These are phyloP conservation scores for Embidobia sp. DNA, from an alignment of 2,888 invertebrate genomes.

Conservation along the genomic window DNA sequence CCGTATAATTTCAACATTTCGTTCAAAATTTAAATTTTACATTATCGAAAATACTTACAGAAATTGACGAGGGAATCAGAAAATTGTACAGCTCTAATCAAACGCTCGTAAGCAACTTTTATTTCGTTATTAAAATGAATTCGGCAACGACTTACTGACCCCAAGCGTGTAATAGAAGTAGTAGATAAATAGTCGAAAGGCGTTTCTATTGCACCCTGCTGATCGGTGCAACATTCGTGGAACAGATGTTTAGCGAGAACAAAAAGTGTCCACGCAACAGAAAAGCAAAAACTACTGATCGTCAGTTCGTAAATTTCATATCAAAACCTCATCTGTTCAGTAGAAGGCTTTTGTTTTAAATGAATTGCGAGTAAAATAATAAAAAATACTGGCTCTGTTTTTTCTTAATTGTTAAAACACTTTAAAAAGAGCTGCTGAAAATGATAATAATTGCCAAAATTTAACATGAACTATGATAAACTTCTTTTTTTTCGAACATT, in stretches of 20 bases:
- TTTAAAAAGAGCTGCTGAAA: too few species aligned
- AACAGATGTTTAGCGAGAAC: constrained; percentile 47
- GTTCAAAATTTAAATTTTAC: too few species aligned
- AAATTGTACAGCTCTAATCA: too few species aligned
- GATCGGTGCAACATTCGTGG: constrained; percentile 37
- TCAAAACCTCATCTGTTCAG: constrained; percentile 13
- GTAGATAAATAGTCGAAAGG: constrained; percentile 48
- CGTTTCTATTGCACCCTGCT: constrained; percentile 35
- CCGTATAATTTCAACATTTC: too few species aligned
- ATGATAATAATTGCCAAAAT: too few species aligned
- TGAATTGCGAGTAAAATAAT: constrained; percentile 21
- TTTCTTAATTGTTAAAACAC: too few species aligned
- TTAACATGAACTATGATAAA: too few species aligned
- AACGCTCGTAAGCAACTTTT: too few species aligned
- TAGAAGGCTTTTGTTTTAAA: constrained; percentile 14
- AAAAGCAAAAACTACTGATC: constrained; percentile 19
- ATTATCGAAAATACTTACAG: too few species aligned
- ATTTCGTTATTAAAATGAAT: background rate
- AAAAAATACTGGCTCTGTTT: too few species aligned
- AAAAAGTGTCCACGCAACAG: constrained; percentile 40
- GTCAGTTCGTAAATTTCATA: constrained; percentile 29
- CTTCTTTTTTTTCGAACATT: too few species aligned
- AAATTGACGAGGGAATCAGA: too few species aligned
- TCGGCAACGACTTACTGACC: background rate
- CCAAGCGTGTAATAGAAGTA: constrained; percentile 5